phyloP scores from a whole-genome alignment of 2,888 invertebrate genomes.

The Trissoscelio sp. region DNA sequence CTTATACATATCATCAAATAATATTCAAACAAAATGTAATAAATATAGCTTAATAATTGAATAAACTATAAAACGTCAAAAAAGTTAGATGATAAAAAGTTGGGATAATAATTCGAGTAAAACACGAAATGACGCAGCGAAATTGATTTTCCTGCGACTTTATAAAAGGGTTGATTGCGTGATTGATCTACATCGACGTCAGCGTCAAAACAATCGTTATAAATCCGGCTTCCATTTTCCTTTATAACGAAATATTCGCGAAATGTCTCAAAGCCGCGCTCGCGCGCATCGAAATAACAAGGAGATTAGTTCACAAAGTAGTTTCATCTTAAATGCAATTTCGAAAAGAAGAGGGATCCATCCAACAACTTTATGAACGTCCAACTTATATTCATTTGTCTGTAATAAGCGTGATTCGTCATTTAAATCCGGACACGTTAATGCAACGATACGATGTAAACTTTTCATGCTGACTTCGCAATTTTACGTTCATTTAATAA shows the following conservation, averaged over 20 bases:
- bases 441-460: slow-evolving; percentile 65
- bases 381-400: slow-evolving; percentile 69
- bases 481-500: slow-evolving; percentile 67
- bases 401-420: slow-evolving; percentile 66
- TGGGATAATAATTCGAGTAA: not conserved
- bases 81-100: too few species aligned
- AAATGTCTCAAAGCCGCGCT: slow-evolving; percentile 49
- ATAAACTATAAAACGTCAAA: too few species aligned
- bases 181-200: slow-evolving; percentile 45
- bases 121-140: not conserved
- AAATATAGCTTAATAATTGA: too few species aligned
- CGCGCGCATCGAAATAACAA: slow-evolving; percentile 56
- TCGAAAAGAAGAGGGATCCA: slow-evolving; percentile 58
- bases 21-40: too few species aligned
- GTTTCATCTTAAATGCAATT: slow-evolving; percentile 68
- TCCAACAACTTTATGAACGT: slow-evolving; percentile 64
- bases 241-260: slow-evolving; percentile 39
- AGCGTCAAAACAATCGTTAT: slow-evolving; percentile 50
- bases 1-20: too few species aligned
- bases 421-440: slow-evolving; percentile 68
- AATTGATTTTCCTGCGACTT: not conserved
- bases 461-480: slow-evolving; percentile 63
- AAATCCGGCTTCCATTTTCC: slow-evolving; percentile 28
- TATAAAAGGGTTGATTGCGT: slow-evolving; percentile 12
- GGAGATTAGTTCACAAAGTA: slow-evolving; percentile 64